A percentile compares a stretch with the other conserved stretches of the same genome.
Evolutionary conservation across 1,140 invertebrate genomes (phyloP).

Genomic region (Panagrolaimus sp.): DNA sequence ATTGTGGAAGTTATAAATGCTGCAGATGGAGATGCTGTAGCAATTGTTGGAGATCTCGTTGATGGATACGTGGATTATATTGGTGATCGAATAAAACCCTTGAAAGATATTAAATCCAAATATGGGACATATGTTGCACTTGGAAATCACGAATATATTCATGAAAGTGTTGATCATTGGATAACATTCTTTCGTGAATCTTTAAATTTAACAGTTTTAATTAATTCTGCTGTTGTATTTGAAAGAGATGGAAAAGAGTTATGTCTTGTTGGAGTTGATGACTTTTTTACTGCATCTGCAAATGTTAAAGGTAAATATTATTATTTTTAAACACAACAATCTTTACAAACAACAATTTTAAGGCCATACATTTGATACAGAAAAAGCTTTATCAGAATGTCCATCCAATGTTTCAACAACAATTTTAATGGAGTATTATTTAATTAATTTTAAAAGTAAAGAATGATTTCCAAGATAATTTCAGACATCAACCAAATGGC

Average conservation of each 20-base stretch:
- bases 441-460: too few species aligned
- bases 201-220: conserved; percentile 28
- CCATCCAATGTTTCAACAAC: conserved; percentile 24
- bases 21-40: conserved; percentile 33
- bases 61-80: conserved; percentile 37
- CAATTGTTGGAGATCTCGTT: conserved; percentile 37
- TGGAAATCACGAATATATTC: conserved; percentile 34
- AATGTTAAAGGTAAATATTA: conserved; percentile 10
- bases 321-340: too few species aligned
- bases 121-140: conserved; percentile 39
- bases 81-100: conserved; percentile 22
- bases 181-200: conserved; percentile 33
- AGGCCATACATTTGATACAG: conserved; percentile 34
- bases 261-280: conserved; percentile 39
- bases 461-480: too few species aligned
- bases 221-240: conserved; percentile 22
- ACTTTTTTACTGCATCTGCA: conserved; percentile 25
- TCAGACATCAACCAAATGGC: conserved; percentile 47
- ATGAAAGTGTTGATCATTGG: conserved; percentile 36
- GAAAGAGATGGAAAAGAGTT: neutral
- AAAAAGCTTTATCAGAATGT: conserved; percentile 31
- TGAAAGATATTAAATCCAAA: conserved; percentile 28
- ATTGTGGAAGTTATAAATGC: conserved; percentile 35
- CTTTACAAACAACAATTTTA: neutral
- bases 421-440: conserved; percentile 31